phyloP scores from a whole-genome alignment of 2,797 vertebrate genomes.

The Leptatherina wallacei region DNA sequence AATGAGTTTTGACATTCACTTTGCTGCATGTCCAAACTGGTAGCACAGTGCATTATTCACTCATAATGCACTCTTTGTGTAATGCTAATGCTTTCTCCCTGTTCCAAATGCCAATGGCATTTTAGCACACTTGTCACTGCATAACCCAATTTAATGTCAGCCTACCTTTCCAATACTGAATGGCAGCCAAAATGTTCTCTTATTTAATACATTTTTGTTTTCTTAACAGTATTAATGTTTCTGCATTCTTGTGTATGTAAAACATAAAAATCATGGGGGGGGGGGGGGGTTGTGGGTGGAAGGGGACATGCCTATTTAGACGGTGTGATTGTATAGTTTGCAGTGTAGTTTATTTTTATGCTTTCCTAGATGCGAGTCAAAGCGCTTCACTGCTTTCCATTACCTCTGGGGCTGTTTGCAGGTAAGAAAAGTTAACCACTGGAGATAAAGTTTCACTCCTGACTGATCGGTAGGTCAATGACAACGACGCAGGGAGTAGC shows the following conservation, averaged over 20 bases:
- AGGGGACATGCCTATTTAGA: background rate
- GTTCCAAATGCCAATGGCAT: conserved; percentile 72
- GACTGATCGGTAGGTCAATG: conserved; percentile 62
- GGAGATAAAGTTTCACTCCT: conserved; percentile 62
- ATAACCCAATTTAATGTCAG: conserved; percentile 69
- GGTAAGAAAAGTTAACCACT: conserved; percentile 45
- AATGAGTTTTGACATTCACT: conserved; percentile 94
- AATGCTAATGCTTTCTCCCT: conserved; percentile 86
- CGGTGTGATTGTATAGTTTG: background rate
- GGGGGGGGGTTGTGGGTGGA: no score
- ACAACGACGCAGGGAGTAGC: conserved; percentile 45
- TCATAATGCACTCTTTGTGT: conserved; percentile 86
- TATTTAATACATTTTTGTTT: conserved; percentile 27
- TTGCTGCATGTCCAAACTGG: conserved; percentile 92
- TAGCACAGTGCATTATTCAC: conserved; percentile 92
- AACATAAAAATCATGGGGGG: background rate
- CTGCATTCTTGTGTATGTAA: background rate
- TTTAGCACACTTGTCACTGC: conserved; percentile 72
- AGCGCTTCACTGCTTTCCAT: conserved; percentile 28
- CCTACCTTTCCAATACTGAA: conserved; percentile 33
- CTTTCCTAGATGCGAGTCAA: conserved; percentile 11
- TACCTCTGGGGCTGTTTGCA: conserved; percentile 37
- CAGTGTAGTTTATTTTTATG: conserved; percentile 26
- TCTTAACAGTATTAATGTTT: conserved; percentile 16
- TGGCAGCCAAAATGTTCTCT: conserved; percentile 54